phyloP scores from a whole-genome alignment of 2,888 invertebrate species.

The Eucera pruinosa region DNA sequence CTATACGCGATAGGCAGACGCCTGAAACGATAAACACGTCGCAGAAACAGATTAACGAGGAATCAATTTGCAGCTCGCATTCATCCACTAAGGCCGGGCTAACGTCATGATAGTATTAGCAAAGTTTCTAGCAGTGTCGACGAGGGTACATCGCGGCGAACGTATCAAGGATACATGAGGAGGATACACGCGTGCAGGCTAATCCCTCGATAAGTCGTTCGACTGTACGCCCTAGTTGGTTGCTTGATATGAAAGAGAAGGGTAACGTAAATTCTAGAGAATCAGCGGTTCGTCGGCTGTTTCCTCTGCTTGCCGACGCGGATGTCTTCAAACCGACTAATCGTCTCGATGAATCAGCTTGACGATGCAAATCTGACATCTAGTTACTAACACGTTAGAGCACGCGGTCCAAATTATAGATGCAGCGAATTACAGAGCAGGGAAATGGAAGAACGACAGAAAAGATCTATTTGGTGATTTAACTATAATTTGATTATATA shows the following conservation, averaged over 20 bases:
- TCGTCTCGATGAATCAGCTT: conserved; percentile 43
- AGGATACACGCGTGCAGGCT: conserved; percentile 45
- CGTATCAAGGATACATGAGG: conserved; percentile 35
- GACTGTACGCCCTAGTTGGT: conserved; percentile 36
- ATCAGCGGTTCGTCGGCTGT: conserved; percentile 45
- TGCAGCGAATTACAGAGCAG: too few species aligned
- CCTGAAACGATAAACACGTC: conserved; percentile 31
- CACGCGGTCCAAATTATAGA: too few species aligned
- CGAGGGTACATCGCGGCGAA: conserved; percentile 40
- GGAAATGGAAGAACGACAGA: not conserved
- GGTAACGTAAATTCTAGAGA: conserved; percentile 41
- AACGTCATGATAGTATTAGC: conserved; percentile 49
- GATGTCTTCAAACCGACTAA: conserved; percentile 40
- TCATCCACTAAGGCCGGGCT: conserved; percentile 34
- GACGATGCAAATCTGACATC: conserved; percentile 39
- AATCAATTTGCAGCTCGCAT: conserved; percentile 48
- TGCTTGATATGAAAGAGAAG: conserved; percentile 53
- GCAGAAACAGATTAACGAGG: conserved; percentile 47
- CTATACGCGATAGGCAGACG: not conserved
- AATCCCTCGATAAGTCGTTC: conserved; percentile 61
- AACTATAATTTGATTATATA: too few species aligned
- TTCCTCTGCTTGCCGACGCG: conserved; percentile 22
- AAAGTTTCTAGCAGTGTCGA: conserved; percentile 53
- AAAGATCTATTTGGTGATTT: conserved; percentile 30
- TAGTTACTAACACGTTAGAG: conserved; percentile 4